Conservation (phyloP, 2,888 invertebrate species). For the Chironomus tentans region DNA sequence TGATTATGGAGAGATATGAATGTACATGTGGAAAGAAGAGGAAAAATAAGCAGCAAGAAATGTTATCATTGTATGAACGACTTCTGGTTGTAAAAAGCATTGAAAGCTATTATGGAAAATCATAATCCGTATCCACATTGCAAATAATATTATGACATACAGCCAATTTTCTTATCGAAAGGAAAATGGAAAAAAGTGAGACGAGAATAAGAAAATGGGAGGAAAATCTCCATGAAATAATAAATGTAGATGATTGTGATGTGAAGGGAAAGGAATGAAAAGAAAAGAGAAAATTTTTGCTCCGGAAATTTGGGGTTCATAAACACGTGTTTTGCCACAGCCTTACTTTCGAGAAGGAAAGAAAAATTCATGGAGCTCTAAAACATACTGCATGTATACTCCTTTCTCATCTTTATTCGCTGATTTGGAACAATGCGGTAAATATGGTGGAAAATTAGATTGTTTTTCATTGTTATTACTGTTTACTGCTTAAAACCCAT, state of each 20-base stretch:
- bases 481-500: background rate
- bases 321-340: slow-evolving; percentile 27
- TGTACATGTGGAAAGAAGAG: background rate
- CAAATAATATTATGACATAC: slow-evolving; percentile 27
- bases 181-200: background rate
- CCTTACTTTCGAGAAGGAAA: background rate
- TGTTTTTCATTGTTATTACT: slow-evolving; percentile 21
- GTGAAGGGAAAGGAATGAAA: background rate
- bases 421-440: slow-evolving; percentile 21
- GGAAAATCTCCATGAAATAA: slow-evolving; percentile 8
- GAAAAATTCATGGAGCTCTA: slow-evolving; percentile 12
- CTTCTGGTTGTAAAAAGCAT: slow-evolving; percentile 26
- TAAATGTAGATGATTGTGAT: slow-evolving; percentile 14
- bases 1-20: too few relatives aligned
- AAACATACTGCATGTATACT: background rate
- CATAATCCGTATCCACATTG: slow-evolving; percentile 27
- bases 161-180: slow-evolving; percentile 27
- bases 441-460: slow-evolving; percentile 27
- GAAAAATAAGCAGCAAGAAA: background rate
- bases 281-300: background rate
- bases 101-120: slow-evolving; percentile 25
- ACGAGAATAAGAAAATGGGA: background rate
- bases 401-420: slow-evolving; percentile 4
- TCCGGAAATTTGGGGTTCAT: slow-evolving; percentile 29
- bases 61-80: slow-evolving; percentile 23